Evolutionary conservation across 2,113 vertebrate genomes (phyloP).

Genomic region (Cinclus mexicanus): DNA sequence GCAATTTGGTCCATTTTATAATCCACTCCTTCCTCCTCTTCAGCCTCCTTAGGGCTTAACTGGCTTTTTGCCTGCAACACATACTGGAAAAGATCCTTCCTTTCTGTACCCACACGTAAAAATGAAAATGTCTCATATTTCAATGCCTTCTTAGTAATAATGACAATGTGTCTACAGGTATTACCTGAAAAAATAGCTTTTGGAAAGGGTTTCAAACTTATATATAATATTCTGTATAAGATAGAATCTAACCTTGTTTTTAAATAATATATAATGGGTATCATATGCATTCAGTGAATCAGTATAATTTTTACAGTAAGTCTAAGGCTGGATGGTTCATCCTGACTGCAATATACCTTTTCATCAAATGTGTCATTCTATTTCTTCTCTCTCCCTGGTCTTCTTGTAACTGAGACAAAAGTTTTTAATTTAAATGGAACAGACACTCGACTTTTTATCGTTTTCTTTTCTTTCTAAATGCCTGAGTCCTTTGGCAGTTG

Average conservation of each 20-base stretch:
- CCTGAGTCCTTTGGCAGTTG: not conserved
- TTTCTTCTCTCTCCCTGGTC: not conserved
- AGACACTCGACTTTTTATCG: accelerated
- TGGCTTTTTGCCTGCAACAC: not conserved
- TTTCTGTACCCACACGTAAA: not conserved
- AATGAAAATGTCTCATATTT: not conserved
- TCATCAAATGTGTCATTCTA: not conserved
- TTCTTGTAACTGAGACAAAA: not conserved
- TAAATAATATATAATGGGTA: not conserved
- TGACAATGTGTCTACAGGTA: not conserved
- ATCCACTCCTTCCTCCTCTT: not conserved
- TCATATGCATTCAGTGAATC: not conserved
- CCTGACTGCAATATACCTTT: not conserved
- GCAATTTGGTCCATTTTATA: not conserved
- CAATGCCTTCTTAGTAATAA: not conserved
- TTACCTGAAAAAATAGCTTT: not conserved
- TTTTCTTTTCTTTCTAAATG: not conserved
- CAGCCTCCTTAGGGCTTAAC: not conserved
- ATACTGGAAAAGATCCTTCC: not conserved
- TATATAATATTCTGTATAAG: accelerated
- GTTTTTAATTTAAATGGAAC: not conserved
- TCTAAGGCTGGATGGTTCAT: not conserved
- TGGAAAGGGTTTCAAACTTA: not conserved
- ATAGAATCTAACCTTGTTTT: not conserved
- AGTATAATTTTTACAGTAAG: not conserved